These are phyloP conservation scores for Bovichtus diacanthus DNA, from an alignment of 2,797 vertebrate species.

Conservation along the genomic window DNA sequence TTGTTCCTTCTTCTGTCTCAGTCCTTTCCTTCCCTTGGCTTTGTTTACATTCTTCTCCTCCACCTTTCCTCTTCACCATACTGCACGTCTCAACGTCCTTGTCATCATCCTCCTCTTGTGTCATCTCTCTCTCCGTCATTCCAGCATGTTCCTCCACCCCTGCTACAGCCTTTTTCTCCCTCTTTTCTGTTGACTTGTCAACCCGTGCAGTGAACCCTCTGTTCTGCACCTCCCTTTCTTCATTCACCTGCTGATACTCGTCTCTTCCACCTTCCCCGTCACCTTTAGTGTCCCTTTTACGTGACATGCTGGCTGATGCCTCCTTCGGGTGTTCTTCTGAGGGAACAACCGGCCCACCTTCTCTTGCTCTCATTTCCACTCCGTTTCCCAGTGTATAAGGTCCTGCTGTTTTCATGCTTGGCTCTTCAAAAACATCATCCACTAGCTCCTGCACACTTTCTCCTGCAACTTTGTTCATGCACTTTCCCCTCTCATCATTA, in stretches of 20 bases:
- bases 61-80: conserved; percentile 2
- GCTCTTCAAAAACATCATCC: conserved; percentile 83
- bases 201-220: conserved; percentile 26
- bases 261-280: conserved; percentile 44
- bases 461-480: conserved; percentile 65
- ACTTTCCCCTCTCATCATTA: conserved; percentile 61
- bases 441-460: conserved; percentile 69
- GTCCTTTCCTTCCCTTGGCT: conserved; percentile 21
- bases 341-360: not conserved
- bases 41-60: conserved; percentile 15
- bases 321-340: conserved; percentile 37
- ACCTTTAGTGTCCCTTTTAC: conserved; percentile 16
- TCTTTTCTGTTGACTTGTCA: conserved; percentile 50
- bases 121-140: conserved; percentile 20
- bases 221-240: conserved; percentile 63
- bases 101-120: conserved; percentile 39
- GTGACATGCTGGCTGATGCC: conserved; percentile 18
- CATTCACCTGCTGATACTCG: conserved; percentile 71
- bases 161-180: conserved; percentile 39
- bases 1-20: conserved; percentile 18
- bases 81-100: not conserved
- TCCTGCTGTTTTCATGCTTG: conserved; percentile 13
- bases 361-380: not conserved
- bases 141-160: conserved; percentile 24
- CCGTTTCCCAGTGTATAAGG: not conserved